Evolutionary conservation across 2,888 invertebrate species (phyloP).

Genomic region (Acleris cristana): DNA sequence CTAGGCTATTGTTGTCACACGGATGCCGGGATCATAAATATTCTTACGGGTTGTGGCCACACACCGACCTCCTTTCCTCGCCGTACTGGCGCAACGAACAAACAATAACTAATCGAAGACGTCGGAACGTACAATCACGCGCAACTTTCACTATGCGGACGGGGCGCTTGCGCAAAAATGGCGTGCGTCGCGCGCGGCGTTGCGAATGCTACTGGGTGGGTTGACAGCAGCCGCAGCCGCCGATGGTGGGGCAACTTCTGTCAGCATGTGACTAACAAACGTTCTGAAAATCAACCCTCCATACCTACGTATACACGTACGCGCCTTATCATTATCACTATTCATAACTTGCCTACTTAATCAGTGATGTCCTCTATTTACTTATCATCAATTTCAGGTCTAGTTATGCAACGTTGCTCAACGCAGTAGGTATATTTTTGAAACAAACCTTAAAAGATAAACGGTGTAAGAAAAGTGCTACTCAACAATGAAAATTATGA

Average conservation of each 20-base stretch:
- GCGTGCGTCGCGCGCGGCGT: conserved; percentile 75
- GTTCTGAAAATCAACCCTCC: conserved; percentile 54
- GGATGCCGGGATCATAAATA: conserved; percentile 62
- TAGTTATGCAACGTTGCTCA: neutral
- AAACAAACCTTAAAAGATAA: neutral
- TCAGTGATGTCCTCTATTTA: conserved; percentile 10
- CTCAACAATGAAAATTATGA: too few species aligned
- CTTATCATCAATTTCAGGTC: conserved; percentile 2
- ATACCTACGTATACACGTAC: conserved; percentile 12
- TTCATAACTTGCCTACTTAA: conserved; percentile 16
- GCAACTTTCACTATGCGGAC: conserved; percentile 75
- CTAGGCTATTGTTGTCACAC: conserved; percentile 61
- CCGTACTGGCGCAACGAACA: conserved; percentile 80
- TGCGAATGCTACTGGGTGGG: conserved; percentile 70
- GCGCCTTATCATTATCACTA: conserved; percentile 15
- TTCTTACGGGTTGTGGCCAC: conserved; percentile 68
- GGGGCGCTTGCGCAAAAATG: conserved; percentile 60
- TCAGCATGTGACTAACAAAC: conserved; percentile 60
- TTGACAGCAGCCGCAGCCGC: conserved; percentile 45
- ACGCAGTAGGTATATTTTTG: neutral
- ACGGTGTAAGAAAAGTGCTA: neutral
- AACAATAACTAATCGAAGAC: conserved; percentile 81
- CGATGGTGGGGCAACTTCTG: conserved; percentile 54
- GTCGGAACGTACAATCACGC: conserved; percentile 73
- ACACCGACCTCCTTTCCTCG: conserved; percentile 81